phyloP scores from a whole-genome alignment of 2,888 invertebrate genomes.

The Panzeria rudis region DNA sequence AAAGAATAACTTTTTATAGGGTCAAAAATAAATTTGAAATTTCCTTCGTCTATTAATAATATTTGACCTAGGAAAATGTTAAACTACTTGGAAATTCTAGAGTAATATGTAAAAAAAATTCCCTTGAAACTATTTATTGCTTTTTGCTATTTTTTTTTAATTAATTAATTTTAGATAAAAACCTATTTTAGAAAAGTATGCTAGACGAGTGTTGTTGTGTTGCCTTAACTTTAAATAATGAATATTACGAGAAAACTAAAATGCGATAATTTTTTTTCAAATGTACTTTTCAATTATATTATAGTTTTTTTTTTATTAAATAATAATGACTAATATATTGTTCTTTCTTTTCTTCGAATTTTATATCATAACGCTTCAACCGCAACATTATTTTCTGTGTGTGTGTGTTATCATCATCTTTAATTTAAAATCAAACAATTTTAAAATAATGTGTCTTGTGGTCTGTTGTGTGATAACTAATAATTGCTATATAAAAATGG shows the following conservation, averaged over 20 bases:
- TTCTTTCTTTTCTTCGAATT: conserved; percentile 37
- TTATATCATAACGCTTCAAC: conserved; percentile 48
- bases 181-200: conserved; percentile 45
- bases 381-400: conserved; percentile 14
- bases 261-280: conserved; percentile 22
- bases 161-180: conserved; percentile 25
- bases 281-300: conserved; percentile 23
- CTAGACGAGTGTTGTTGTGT: conserved; percentile 54
- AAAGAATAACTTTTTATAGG: no score
- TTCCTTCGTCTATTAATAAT: no score
- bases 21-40: no score
- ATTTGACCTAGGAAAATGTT: no score
- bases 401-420: conserved; percentile 44
- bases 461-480: conserved; percentile 50
- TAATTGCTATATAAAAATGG: conserved; percentile 32
- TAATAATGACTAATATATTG: conserved; percentile 42
- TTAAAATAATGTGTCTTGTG: conserved; percentile 37
- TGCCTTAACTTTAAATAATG: conserved; percentile 28
- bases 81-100: not conserved
- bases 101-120: not conserved
- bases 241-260: conserved; percentile 14
- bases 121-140: conserved; percentile 31
- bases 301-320: not conserved
- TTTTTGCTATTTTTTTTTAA: conserved; percentile 28
- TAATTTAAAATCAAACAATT: conserved; percentile 29